phyloP scores from a whole-genome alignment of 2,797 vertebrate genomes.

The Muraenolepis orangiensis region DNA sequence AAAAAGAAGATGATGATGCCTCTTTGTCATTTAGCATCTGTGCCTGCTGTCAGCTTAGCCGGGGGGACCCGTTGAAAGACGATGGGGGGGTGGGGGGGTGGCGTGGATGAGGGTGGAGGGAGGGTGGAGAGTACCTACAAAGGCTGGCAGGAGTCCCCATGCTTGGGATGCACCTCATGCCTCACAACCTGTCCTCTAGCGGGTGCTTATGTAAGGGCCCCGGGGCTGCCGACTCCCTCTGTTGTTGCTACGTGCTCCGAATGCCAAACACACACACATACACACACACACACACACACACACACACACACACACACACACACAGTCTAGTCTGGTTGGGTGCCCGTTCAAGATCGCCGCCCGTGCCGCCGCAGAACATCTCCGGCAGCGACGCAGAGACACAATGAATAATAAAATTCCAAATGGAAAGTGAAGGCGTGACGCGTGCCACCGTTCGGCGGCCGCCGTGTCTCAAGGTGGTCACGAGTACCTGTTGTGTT shows the following conservation, averaged over 20 bases:
- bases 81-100: too few species aligned
- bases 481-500: neutral
- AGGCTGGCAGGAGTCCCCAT: neutral
- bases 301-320: too few species aligned
- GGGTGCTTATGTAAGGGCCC: constrained; percentile 31
- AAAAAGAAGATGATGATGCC: neutral
- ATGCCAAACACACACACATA: constrained; percentile 40
- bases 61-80: too few species aligned
- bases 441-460: too few species aligned
- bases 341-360: too few species aligned
- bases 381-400: too few species aligned
- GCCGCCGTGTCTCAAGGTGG: neutral
- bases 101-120: too few species aligned
- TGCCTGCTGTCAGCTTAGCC: neutral
- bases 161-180: constrained; percentile 30
- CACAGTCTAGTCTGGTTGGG: too few species aligned
- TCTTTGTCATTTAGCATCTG: neutral
- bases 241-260: constrained; percentile 30
- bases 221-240: constrained; percentile 9
- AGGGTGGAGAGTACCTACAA: neutral
- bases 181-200: constrained; percentile 28
- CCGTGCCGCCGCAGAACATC: too few species aligned
- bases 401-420: too few species aligned
- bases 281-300: too few species aligned
- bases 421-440: neutral